Evolutionary conservation across 2,888 invertebrate genomes (phyloP), one percentile per base, ranked within the genome.

Genomic region (Coelopa pilipes): DNA sequence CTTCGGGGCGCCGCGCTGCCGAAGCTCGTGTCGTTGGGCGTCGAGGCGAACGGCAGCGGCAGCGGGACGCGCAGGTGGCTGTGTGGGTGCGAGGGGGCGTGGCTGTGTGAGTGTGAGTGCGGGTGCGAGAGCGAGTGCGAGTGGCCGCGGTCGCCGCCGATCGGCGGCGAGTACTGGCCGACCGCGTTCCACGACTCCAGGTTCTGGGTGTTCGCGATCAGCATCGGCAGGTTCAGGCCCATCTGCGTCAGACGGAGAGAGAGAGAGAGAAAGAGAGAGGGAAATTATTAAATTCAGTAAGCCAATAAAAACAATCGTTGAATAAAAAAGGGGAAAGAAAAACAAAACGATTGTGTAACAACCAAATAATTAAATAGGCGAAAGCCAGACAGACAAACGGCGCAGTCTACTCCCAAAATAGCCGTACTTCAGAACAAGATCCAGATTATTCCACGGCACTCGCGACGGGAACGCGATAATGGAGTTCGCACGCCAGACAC

Each of bases 161-260:
- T 81, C 49, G 86, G 85, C 53, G 86, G 85, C 2, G 86, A 86
- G 71, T 82, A 86, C 65, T 84, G 84, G 11, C 84, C 82, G 19
- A 81, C 80, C 5, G 84, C 80, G 75, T 85, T 85, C 86, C 86
- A 86, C 10, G 78, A 81, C 65, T 84, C 83, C 72, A 86, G 75
- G 47, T 82, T 84, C 76, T 85, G 86, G 45, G 80, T 82, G 45
- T 80, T 84, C 47, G 86, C 85, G 78, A 86, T 83, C 73, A 86
- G 80, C 82, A 86, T 80, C 73, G 86, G 86, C 71, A 86, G 79
- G 67, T 84, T 84, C 47, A 86, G 80, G 70, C 85, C 86, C 85
- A 86, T 85, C 86, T 86, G 80, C 12, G 82, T 80, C 4, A 1
- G 47, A 17, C 76, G 73, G 1, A 73, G 68, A 72, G 59, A 62